These are phyloP conservation scores for Bruchidius siliquastri DNA, from an alignment of 2,888 invertebrate species.

Conservation along the genomic window DNA sequence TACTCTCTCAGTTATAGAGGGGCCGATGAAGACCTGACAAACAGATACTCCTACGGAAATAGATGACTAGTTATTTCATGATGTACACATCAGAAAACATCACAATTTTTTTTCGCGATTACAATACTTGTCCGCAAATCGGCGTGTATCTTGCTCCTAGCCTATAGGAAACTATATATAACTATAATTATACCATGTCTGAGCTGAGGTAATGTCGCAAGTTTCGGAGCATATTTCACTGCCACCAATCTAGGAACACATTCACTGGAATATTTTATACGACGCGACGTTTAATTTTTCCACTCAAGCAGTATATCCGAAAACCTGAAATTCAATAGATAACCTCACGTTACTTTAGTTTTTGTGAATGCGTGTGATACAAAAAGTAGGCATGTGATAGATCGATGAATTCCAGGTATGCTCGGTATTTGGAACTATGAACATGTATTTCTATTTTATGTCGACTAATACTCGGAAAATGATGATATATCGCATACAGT, in stretches of 20 bases:
- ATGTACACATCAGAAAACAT: too few relatives aligned
- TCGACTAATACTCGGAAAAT: neutral
- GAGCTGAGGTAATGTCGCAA: neutral
- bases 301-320: neutral
- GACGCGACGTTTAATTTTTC: neutral
- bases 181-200: too few relatives aligned
- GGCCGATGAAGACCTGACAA: too few relatives aligned
- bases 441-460: neutral
- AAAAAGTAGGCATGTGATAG: neutral
- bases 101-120: too few relatives aligned
- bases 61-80: too few relatives aligned
- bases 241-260: neutral
- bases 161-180: too few relatives aligned
- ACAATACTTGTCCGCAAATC: too few relatives aligned
- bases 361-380: neutral
- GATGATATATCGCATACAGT: neutral
- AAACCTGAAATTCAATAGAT: neutral
- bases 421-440: neutral
- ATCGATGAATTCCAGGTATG: neutral
- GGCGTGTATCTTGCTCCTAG: too few relatives aligned
- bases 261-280: neutral
- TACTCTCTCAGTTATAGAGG: too few relatives aligned
- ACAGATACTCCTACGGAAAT: too few relatives aligned
- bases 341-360: neutral
- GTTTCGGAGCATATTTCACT: neutral